Percentiles rank a stretch among this genome's conserved stretches.
These are phyloP conservation scores for Sigmodon hispidus DNA, from an alignment of 2,113 vertebrate species.

Conservation along the genomic window DNA sequence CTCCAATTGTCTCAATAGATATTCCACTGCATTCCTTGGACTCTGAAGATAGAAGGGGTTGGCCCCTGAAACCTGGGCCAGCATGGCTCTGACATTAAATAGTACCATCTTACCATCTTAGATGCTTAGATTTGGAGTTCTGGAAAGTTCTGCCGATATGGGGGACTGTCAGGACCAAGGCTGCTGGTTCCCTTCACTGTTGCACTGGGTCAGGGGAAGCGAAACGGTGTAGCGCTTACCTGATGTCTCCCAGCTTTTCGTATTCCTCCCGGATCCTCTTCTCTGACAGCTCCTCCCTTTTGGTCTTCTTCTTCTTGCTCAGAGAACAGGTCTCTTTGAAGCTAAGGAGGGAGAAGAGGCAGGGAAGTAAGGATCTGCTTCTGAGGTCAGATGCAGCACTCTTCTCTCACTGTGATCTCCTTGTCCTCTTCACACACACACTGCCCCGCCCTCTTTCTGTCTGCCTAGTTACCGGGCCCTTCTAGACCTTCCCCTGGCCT, in stretches of 20 bases:
- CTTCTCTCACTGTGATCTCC: not conserved
- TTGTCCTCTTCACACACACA: not conserved
- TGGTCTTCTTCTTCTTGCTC: constrained; percentile 97
- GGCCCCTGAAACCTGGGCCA: not conserved
- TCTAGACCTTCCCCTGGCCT: not conserved
- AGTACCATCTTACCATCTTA: constrained; percentile 5
- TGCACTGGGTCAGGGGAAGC: not conserved
- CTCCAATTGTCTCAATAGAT: rapidly evolving
- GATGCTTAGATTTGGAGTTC: not conserved
- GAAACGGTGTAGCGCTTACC: constrained; percentile 73
- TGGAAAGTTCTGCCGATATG: not conserved
- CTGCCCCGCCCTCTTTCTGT: not conserved
- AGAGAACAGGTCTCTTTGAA: constrained; percentile 98
- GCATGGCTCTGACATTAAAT: not conserved
- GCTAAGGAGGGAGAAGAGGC: constrained; percentile 82
- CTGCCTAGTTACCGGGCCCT: not conserved
- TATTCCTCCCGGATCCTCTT: constrained; percentile 97
- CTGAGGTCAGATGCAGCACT: not conserved
- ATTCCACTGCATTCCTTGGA: not conserved
- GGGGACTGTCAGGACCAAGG: not conserved
- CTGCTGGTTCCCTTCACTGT: not conserved
- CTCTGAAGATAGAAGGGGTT: not conserved
- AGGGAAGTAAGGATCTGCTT: not conserved
- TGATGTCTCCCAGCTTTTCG: constrained; percentile 93
- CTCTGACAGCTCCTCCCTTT: constrained; percentile 94